phyloP scores from a whole-genome alignment of 2,113 vertebrate species.

The Cyanoramphus novaezelandiae region DNA sequence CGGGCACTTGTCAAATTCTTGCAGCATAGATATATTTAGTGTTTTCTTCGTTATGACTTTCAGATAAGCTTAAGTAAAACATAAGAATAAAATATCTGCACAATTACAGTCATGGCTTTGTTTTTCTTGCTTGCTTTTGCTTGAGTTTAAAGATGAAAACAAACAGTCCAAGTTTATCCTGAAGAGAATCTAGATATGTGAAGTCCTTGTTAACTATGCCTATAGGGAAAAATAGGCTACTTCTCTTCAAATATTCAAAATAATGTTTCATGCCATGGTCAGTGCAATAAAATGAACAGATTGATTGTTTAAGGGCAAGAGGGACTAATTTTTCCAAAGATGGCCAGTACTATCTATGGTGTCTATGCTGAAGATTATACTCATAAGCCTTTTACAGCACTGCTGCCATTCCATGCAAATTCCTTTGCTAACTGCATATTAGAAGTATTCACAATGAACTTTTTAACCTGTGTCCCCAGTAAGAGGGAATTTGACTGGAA shows the following conservation, averaged over 20 bases:
- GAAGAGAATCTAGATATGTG: neutral
- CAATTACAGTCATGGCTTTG: conserved; percentile 32
- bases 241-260: neutral
- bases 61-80: neutral
- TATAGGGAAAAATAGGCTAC: neutral
- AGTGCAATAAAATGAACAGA: neutral
- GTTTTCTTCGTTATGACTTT: neutral
- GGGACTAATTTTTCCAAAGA: neutral
- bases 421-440: neutral
- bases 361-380: neutral
- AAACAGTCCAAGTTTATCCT: conserved; percentile 33
- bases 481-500: neutral
- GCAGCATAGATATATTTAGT: neutral
- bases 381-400: neutral
- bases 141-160: conserved; percentile 54
- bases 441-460: conserved; percentile 3
- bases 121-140: neutral
- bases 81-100: neutral
- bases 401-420: conserved; percentile 13
- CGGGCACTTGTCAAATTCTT: neutral
- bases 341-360: neutral
- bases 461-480: neutral
- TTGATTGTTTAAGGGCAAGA: neutral
- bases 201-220: conserved; percentile 38
- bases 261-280: neutral